Evolutionary conservation across 1,140 invertebrate genomes (phyloP), one percentile per base, ranked within the genome.

Genomic region (Papilio xuthus): DNA sequence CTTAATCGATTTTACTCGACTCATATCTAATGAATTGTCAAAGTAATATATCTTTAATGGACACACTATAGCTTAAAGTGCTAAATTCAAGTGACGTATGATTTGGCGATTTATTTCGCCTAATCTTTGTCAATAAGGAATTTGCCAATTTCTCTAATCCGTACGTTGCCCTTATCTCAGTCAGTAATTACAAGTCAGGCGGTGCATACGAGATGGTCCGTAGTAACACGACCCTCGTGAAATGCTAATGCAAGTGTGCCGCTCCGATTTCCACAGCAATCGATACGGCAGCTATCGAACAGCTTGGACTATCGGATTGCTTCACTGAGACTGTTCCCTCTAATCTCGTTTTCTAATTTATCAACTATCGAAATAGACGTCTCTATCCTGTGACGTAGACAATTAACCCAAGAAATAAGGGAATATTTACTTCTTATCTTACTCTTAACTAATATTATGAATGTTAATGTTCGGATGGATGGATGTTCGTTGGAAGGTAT

Each of bases 231-330:
- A 76, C 28, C 74, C 50, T 32, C 74, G 74, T 76, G 74, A 76
- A 76, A 76, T 76, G 74, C 28, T 37, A 76, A 76, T 60, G 74
- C 74, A 76, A 76, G 74, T 76, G 73, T 50, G 56, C 12, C 71
- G 71, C 50, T 76, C 74, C 50, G 74, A 15, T 76, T 63, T 76
- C 74, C 53, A 76, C 74, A 76, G 50, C 28, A 76, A 60, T 60
- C 74, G 28, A 60, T 76, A 76, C 26, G 42, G 10, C 50, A 15
- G 9, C 71, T 76, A 76, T 76, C 74, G 74, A 4, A 53, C 37
- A 63, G 50, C 74, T 8, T 47, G 50, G 50, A 53, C 42, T 53
- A 53, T 76, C 74, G 74, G 28, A 20, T 76, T 76, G 26, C 74
- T 6, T 6, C 23, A 56, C 28, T 56, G 47, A 37, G 32, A 53